Evolutionary conservation across 2,797 vertebrate genomes (phyloP).

Genomic region (Pangasius sanitwongsei): DNA sequence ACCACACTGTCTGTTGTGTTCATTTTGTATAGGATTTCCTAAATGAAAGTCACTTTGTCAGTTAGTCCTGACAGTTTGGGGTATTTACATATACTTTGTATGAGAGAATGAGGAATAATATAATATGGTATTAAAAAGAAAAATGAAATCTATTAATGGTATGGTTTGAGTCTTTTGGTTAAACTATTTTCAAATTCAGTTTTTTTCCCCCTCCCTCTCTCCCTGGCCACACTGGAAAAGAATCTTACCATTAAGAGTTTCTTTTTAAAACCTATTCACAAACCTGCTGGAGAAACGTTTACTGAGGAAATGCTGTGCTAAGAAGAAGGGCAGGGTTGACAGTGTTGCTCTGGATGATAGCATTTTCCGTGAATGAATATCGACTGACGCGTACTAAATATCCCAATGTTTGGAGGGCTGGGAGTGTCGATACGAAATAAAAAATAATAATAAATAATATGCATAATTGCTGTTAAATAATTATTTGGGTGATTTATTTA

Average conservation of each 20-base stretch:
- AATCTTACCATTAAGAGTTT: not conserved
- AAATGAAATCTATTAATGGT: not conserved
- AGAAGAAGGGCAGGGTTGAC: not conserved
- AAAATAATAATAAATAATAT: not conserved
- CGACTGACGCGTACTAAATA: not conserved
- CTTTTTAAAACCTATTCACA: not conserved
- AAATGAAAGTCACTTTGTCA: not conserved
- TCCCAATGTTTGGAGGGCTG: not conserved
- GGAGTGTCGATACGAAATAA: not conserved
- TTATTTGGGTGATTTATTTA: not conserved
- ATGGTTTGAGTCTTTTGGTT: not conserved
- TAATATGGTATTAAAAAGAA: not conserved
- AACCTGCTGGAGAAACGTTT: not conserved
- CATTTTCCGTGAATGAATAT: not conserved
- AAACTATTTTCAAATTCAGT: not conserved
- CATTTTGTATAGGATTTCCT: not conserved
- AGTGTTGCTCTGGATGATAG: not conserved
- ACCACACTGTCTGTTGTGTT: not conserved
- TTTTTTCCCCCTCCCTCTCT: not conserved
- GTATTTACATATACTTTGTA: not conserved
- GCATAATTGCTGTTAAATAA: not conserved
- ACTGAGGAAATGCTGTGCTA: not conserved
- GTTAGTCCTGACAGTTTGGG: too few relatives aligned
- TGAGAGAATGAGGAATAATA: not conserved
- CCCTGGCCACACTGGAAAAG: not conserved